Conservation (phyloP, 1,140 invertebrate species). For the Brachionus calyciflorus region DNA sequence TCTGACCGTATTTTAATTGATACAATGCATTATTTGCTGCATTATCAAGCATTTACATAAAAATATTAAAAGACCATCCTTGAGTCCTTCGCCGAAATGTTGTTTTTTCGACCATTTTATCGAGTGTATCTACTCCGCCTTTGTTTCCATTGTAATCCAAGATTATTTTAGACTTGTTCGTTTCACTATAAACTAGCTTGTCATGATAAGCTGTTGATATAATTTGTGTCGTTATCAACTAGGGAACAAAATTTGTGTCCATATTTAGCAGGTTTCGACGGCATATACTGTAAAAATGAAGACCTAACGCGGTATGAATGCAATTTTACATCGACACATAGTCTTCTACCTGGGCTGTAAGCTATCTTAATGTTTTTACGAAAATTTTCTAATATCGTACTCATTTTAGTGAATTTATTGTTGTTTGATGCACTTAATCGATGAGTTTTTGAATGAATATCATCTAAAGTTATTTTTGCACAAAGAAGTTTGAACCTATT, state of each 20-base stretch:
- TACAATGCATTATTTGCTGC: background rate
- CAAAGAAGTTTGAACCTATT: background rate
- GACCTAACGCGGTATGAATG: background rate
- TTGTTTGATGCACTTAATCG: background rate
- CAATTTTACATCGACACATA: background rate
- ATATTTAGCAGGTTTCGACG: background rate
- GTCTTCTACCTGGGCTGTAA: background rate
- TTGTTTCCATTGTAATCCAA: conserved; percentile 48
- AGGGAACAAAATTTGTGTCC: background rate
- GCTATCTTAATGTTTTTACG: background rate
- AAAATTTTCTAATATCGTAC: background rate
- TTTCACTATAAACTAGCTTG: background rate
- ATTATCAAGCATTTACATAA: conserved; percentile 50
- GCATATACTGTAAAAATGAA: background rate
- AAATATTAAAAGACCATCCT: conserved; percentile 49
- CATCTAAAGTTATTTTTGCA: background rate
- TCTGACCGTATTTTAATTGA: background rate
- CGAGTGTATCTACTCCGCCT: conserved; percentile 47
- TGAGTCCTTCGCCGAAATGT: conserved; percentile 48
- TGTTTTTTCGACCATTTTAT: conserved; percentile 47
- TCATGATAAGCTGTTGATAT: conserved; percentile 46
- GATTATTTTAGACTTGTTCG: conserved; percentile 47
- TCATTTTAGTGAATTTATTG: background rate
- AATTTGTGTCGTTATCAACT: background rate
- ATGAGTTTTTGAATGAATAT: background rate